Conservation (phyloP, 1,140 invertebrate genomes). For the Dendrolimus punctatus region DNA sequence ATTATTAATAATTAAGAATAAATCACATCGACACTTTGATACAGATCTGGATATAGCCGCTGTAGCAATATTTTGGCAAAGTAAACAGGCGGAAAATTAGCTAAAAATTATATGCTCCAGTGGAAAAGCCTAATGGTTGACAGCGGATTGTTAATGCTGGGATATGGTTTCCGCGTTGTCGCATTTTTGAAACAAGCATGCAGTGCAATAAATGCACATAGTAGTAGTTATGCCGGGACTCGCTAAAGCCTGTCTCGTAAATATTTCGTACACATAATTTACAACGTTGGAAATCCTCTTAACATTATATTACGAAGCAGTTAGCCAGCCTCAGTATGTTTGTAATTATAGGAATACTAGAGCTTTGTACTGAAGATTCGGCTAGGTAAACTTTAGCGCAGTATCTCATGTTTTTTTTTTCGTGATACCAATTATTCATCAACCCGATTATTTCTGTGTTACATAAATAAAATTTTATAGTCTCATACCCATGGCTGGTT, state of each 20-base stretch:
- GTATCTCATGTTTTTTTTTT: no score
- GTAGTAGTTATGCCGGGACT: slow-evolving; percentile 42
- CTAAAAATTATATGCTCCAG: background rate
- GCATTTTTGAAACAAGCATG: slow-evolving; percentile 43
- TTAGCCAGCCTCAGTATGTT: slow-evolving; percentile 51
- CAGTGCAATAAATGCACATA: slow-evolving; percentile 43
- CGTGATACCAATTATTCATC: no score
- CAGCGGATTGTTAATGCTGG: slow-evolving; percentile 23
- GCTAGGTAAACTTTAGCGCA: no score
- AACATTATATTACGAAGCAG: slow-evolving; percentile 52
- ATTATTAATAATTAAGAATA: no score
- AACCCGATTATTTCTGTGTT: no score
- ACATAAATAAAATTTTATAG: no score
- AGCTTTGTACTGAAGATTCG: no score
- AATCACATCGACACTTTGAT: no score
- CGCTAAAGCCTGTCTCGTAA: slow-evolving; percentile 55
- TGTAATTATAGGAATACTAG: slow-evolving; percentile 42
- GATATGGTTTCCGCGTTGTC: slow-evolving; percentile 17
- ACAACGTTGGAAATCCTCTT: slow-evolving; percentile 63
- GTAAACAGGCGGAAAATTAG: no score
- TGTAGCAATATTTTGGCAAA: no score
- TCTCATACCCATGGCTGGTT: no score
- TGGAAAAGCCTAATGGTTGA: slow-evolving; percentile 16
- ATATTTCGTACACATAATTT: slow-evolving; percentile 63
- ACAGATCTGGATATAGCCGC: no score